Evolutionary conservation across 1,140 invertebrate genomes (phyloP).

Genomic region (Zaprionus davidi): DNA sequence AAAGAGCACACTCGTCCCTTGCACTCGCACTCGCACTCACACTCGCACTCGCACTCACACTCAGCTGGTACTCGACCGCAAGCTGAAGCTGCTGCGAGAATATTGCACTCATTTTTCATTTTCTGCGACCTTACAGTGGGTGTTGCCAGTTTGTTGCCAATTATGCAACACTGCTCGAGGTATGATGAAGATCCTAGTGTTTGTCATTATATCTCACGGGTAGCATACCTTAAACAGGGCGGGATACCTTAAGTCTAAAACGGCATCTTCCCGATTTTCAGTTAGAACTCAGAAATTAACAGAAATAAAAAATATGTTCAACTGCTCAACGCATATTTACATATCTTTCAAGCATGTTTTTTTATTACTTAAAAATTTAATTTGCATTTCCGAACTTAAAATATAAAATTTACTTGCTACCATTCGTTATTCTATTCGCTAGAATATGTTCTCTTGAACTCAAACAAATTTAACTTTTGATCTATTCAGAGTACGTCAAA

Average conservation of each 20-base stretch:
- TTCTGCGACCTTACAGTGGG: conserved; percentile 9
- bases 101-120: conserved; percentile 32
- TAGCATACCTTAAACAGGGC: too few relatives aligned
- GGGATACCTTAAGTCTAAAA: not conserved
- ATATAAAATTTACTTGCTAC: not conserved
- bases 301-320: not conserved
- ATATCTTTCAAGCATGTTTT: not conserved
- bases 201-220: not conserved
- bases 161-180: not conserved
- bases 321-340: not conserved
- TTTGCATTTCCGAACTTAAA: not conserved
- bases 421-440: not conserved
- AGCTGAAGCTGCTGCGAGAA: conserved; percentile 4
- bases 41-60: not conserved
- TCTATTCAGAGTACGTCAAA: too few relatives aligned
- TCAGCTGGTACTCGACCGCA: not conserved
- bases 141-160: conserved; percentile 9
- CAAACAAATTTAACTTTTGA: too few relatives aligned
- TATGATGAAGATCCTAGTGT: not conserved
- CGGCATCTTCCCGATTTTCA: not conserved
- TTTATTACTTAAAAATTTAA: not conserved
- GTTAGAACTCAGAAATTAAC: not conserved
- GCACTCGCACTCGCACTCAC: not conserved
- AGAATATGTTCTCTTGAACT: too few relatives aligned
- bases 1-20: conserved; percentile 13